Evolutionary conservation across 2,888 invertebrate species (phyloP), one percentile per base, ranked within the genome.

Genomic region (Hypena proboscidalis): DNA sequence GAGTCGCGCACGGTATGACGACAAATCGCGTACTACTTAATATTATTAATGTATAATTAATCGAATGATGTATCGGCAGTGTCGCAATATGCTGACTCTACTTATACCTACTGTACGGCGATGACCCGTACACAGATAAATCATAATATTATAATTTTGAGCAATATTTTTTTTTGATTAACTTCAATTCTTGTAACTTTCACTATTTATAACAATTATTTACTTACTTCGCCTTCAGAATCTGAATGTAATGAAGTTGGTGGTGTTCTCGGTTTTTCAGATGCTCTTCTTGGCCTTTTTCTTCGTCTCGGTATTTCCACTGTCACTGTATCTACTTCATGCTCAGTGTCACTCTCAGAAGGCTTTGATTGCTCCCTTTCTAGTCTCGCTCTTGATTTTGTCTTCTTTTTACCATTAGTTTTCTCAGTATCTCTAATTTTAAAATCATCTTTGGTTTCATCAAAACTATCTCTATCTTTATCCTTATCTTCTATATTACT

Each of bases 341-440:
- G 85, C 40, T 90, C 91, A 0, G 90, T 83, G 51, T 91, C 91
- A 55, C 81, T 91, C 45, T 91, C 91, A 14, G 91, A 90, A 17
- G 91, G 91, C 38, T 91, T 90, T 0, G 91, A 91, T 39, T 88
- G 90, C 60, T 91, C 88, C 36, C 90, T 77, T 67, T 91, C 91
- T 45, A 91, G 64, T 36, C 91, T 76, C 0, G 90, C 90, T 62
- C 91, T 81, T 0, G 86, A 82, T 55, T 91, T 91, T 0, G 77
- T 65, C 70, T 91, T 91, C 67, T 91, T 89, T 58, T 91, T 91
- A 17, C 86, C 87, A 55, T 85, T 88, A 13, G 45, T 63, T 67
- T 88, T 90, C 21, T 86, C 86, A 17, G 36, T 11, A 20, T 89
- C 88, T 66, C 78, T 88, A 8, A 80, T 70, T 68, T 85, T 87